Evolutionary conservation across 2,113 vertebrate genomes (phyloP).

Genomic region (Sarotherodon lohbergeri): DNA sequence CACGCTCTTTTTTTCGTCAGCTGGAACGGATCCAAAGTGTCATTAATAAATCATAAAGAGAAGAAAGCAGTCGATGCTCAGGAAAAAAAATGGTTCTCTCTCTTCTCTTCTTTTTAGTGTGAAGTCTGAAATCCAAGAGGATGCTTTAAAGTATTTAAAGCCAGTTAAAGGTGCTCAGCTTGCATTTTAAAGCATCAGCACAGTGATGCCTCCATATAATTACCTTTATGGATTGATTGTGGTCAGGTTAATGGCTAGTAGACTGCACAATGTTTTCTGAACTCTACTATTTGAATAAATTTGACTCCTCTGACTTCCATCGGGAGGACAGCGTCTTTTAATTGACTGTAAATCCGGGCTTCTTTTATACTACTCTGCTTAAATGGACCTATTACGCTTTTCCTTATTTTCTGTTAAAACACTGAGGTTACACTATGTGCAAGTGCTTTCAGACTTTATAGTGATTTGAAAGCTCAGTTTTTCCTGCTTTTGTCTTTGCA

Average conservation of each 20-base stretch:
- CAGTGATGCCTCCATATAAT: neutral
- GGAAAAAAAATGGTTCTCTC: neutral
- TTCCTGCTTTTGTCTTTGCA: neutral
- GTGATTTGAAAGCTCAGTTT: neutral
- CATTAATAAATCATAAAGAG: conserved; percentile 53
- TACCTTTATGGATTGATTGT: neutral
- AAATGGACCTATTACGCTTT: neutral
- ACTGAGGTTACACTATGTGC: neutral
- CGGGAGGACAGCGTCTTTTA: neutral
- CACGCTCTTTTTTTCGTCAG: neutral
- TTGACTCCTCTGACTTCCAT: neutral
- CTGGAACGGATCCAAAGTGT: conserved; percentile 33
- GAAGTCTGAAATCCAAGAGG: conserved; percentile 8
- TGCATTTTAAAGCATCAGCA: neutral
- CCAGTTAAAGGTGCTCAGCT: neutral
- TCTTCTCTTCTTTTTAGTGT: neutral
- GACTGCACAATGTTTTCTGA: neutral
- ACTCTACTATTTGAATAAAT: neutral
- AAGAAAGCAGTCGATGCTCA: neutral
- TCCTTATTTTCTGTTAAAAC: neutral
- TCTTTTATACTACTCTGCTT: neutral
- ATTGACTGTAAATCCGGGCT: neutral
- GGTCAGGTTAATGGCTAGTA: neutral
- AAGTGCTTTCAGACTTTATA: neutral
- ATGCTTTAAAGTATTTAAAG: conserved; percentile 28